These are phyloP conservation scores for Nyctalus aviator DNA, from an alignment of 2,797 vertebrate genomes.

Conservation along the genomic window DNA sequence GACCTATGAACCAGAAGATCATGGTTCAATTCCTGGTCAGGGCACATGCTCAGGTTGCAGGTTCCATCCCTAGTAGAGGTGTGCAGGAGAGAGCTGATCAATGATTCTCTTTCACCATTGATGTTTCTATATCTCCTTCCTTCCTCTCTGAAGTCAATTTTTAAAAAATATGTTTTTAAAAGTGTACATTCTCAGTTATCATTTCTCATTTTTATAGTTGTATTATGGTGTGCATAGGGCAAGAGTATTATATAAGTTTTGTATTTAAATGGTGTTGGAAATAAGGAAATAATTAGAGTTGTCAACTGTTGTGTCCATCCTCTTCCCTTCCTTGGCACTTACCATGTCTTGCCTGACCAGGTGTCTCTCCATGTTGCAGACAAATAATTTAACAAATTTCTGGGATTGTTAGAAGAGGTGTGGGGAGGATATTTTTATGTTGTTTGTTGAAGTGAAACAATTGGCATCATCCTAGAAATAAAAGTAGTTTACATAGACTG, in stretches of 20 bases:
- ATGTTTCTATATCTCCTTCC: too few relatives aligned
- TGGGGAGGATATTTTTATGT: not conserved
- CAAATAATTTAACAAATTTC: not conserved
- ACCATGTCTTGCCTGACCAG: not conserved
- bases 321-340: not conserved
- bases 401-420: not conserved
- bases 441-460: slow-evolving; percentile 13
- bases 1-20: too few relatives aligned
- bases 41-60: too few relatives aligned
- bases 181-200: not conserved
- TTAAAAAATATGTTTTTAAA: too few relatives aligned
- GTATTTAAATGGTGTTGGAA: not conserved
- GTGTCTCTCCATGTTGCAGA: not conserved
- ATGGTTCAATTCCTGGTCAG: too few relatives aligned
- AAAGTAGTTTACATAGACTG: not conserved
- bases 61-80: too few relatives aligned
- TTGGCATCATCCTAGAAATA: not conserved
- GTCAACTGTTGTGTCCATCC: rapidly evolving
- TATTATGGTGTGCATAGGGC: not conserved
- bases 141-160: too few relatives aligned
- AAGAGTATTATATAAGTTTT: not conserved
- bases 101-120: too few relatives aligned
- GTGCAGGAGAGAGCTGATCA: too few relatives aligned
- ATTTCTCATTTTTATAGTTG: not conserved
- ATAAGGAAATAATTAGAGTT: not conserved